These are phyloP conservation scores for Lingula anatina DNA, from an alignment of 2,888 invertebrate genomes.

Conservation along the genomic window DNA sequence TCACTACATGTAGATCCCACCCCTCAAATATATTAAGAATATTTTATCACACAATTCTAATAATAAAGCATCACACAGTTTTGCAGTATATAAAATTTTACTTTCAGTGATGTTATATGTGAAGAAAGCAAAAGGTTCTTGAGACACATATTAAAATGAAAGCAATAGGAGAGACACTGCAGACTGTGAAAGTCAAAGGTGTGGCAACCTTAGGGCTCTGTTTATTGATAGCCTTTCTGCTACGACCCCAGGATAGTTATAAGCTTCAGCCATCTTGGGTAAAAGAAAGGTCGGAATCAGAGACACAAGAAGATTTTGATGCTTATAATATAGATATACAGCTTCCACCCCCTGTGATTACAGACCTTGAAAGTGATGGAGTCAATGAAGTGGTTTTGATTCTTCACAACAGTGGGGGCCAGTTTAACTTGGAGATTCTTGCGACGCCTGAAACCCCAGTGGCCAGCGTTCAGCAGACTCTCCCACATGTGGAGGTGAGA, in stretches of 20 bases:
- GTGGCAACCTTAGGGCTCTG: no score
- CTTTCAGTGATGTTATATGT: no score
- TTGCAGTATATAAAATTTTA: no score
- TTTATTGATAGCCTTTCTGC: constrained; percentile 35
- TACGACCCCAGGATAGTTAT: constrained; percentile 36
- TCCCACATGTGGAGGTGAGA: constrained; percentile 40
- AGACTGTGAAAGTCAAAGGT: no score
- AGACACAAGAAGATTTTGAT: constrained; percentile 23
- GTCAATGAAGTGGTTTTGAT: constrained; percentile 41
- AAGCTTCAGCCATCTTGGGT: constrained; percentile 41
- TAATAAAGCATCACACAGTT: no score
- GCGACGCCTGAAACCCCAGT: constrained; percentile 26
- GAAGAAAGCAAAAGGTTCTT: no score
- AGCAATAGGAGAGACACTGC: no score
- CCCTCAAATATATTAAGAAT: no score
- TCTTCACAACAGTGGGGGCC: constrained; percentile 34
- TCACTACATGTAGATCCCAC: no score
- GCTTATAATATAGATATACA: no score
- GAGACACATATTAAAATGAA: no score
- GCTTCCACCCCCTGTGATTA: constrained; percentile 36
- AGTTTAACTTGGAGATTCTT: constrained; percentile 31
- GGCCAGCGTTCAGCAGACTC: constrained; percentile 21
- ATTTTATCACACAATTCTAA: no score
- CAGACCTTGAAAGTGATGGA: constrained; percentile 46
- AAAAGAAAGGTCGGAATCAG: constrained; percentile 29